Conservation (phyloP, 2,113 vertebrate genomes). For the Formicarius rufipectus region DNA sequence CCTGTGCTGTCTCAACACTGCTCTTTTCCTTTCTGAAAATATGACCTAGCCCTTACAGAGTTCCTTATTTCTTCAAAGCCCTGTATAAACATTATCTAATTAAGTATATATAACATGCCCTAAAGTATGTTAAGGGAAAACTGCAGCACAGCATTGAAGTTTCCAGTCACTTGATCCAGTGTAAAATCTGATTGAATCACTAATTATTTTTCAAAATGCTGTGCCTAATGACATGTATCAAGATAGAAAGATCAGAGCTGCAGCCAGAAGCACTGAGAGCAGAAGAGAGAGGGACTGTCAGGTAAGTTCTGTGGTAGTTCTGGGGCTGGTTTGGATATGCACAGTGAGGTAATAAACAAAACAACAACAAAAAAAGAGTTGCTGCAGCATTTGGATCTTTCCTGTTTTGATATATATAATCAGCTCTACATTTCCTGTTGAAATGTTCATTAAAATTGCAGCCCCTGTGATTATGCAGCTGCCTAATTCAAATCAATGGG, state of each 20-base stretch:
- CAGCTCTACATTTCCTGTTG: constrained; percentile 63
- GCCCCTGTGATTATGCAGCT: constrained; percentile 70
- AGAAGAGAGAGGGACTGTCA: not conserved
- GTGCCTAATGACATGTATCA: constrained; percentile 1
- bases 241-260: not conserved
- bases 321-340: not conserved
- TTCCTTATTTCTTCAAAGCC: constrained; percentile 41
- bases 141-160: constrained; percentile 13
- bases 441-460: constrained; percentile 72
- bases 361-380: not conserved
- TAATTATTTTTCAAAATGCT: constrained; percentile 59
- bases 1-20: not conserved
- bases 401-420: constrained; percentile 67
- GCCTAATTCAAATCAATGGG: constrained; percentile 69
- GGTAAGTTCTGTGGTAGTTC: not conserved
- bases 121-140: constrained; percentile 8
- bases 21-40: not conserved
- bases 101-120: constrained; percentile 58
- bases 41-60: not conserved
- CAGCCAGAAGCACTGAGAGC: not conserved
- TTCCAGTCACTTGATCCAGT: constrained; percentile 43
- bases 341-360: not conserved
- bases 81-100: constrained; percentile 66
- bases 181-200: constrained; percentile 49
- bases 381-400: constrained; percentile 28